Percentiles rank a stretch among this genome's conserved stretches.
These are phyloP conservation scores for Rhinichthys osculus DNA, from an alignment of 2,797 vertebrate species.

Conservation along the genomic window DNA sequence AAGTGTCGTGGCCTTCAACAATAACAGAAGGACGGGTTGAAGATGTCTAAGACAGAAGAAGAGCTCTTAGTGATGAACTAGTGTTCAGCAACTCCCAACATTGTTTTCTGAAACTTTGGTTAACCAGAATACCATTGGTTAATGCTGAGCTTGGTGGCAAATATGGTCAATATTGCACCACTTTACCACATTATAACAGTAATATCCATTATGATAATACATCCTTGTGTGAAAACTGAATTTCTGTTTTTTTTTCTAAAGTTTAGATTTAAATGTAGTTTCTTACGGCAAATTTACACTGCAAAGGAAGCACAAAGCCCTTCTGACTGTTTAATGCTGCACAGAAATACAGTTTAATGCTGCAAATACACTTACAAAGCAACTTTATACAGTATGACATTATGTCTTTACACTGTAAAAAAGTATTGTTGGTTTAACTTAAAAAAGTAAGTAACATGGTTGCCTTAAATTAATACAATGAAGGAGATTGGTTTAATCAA, in stretches of 20 bases:
- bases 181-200: conserved; percentile 8
- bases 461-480: too few species aligned
- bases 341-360: too few species aligned
- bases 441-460: too few species aligned
- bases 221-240: too few species aligned
- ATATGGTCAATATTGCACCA: neutral
- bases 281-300: too few species aligned
- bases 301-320: too few species aligned
- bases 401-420: neutral
- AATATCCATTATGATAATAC: neutral
- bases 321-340: too few species aligned
- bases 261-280: neutral
- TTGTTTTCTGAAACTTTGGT: neutral
- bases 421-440: too few species aligned
- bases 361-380: too few species aligned
- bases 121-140: neutral
- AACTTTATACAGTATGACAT: too few species aligned
- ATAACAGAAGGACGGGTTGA: conserved; percentile 17
- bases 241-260: neutral
- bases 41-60: conserved; percentile 43
- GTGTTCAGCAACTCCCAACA: neutral
- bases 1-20: conserved; percentile 44
- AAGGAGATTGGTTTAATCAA: too few species aligned
- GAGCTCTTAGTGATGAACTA: conserved; percentile 20
- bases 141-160: conserved; percentile 5